A percentile compares a stretch with the other conserved stretches of the same genome.
Conservation (phyloP, 2,797 vertebrate genomes). For the Rhinatrema bivittatum region DNA sequence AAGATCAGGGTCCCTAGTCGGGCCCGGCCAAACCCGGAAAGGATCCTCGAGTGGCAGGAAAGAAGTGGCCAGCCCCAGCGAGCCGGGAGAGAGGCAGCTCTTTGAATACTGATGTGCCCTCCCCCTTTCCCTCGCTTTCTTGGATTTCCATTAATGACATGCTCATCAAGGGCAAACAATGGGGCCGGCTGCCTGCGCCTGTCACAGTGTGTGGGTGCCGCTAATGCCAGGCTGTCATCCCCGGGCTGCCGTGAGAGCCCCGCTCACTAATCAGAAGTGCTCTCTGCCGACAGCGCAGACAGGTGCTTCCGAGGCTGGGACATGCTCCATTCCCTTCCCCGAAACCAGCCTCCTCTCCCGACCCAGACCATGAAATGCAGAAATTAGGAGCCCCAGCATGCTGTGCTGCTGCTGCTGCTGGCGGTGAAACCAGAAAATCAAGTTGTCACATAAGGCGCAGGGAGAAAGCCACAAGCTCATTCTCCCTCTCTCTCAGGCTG, state of each 20-base stretch:
- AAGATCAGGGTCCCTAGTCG: too few relatives aligned
- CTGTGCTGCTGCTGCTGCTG: conserved; percentile 71
- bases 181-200: conserved; percentile 76
- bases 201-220: conserved; percentile 73
- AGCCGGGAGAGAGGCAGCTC: conserved; percentile 78
- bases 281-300: conserved; percentile 77
- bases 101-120: conserved; percentile 90
- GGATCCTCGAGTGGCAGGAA: conserved; percentile 46
- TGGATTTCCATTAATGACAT: conserved; percentile 90
- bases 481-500: conserved; percentile 72
- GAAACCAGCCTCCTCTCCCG: conserved; percentile 52
- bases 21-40: too few relatives aligned
- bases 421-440: conserved; percentile 83
- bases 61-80: conserved; percentile 58
- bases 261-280: conserved; percentile 84
- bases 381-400: conserved; percentile 87
- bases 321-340: conserved; percentile 70
- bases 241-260: conserved; percentile 69
- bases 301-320: conserved; percentile 80
- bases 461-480: conserved; percentile 68
- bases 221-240: conserved; percentile 76
- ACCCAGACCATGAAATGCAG: conserved; percentile 75
- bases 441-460: conserved; percentile 81
- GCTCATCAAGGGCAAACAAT: conserved; percentile 86
- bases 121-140: conserved; percentile 78